phyloP scores from a whole-genome alignment of 2,888 invertebrate species.

The Hermodice carunculata region DNA sequence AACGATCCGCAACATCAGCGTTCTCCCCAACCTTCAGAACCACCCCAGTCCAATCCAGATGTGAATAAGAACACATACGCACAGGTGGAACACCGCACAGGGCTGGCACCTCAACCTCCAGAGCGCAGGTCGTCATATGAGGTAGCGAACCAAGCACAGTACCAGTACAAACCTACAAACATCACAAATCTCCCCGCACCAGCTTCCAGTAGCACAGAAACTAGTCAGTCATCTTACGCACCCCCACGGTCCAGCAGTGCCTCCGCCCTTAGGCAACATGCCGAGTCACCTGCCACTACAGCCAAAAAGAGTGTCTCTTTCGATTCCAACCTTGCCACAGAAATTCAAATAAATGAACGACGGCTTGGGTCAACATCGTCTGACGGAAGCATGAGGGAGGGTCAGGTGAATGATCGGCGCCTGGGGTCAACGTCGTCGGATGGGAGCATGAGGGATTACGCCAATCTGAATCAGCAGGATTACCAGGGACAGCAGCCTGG shows the following conservation, averaged over 20 bases:
- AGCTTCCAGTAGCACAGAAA: no score
- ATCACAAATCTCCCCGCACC: background rate
- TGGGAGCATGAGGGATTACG: background rate
- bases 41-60: constrained; percentile 9
- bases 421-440: constrained; percentile 40
- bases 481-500: background rate
- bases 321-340: constrained; percentile 67
- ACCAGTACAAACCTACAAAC: constrained; percentile 9
- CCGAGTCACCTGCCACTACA: background rate
- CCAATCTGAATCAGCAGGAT: background rate
- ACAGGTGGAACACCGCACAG: no score
- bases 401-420: constrained; percentile 40
- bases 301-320: constrained; percentile 70
- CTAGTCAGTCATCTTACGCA: no score
- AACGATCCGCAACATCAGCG: constrained; percentile 3
- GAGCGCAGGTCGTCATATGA: constrained; percentile 91
- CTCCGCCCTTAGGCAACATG: constrained; percentile 26
- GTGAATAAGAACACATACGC: no score
- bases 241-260: background rate
- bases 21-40: background rate
- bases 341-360: constrained; percentile 50
- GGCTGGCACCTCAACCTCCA: constrained; percentile 77
- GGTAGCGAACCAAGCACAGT: constrained; percentile 78
- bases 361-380: constrained; percentile 40
- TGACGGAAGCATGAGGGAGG: constrained; percentile 55